Base-by-base conservation (phyloP, 2,888 invertebrate genomes). In the Sphinx pinastri region DNA sequence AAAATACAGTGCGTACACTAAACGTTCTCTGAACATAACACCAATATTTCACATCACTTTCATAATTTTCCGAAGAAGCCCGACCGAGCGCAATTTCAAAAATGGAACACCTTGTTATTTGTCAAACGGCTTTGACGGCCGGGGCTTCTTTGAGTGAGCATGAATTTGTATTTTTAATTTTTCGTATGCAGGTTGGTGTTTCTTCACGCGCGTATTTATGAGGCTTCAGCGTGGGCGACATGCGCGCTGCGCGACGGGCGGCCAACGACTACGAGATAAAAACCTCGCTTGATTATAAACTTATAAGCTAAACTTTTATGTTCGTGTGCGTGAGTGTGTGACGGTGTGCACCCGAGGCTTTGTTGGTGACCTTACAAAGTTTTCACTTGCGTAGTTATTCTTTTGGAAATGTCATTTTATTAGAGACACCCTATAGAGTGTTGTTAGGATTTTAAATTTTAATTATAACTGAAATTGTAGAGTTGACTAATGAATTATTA, bases 211-310 rank as follows among this genome's bases (percentile, higher is more conserved):
- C 88, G 90, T 87, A 83, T 84, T 82, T 86, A 74, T 84, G 75
- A 79, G 86, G 85, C 85, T 87, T 86, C 84, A 84, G 85, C 85
- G 84, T 81, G 74, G 74, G 76, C 78, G 80, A 92, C 94, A 92
- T 93, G 92, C 91, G 88, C 91, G 81, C 92, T 81, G 87, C 85
- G 79, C 90, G 92, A 85, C 92, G 89, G 86, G 79, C 92, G 88
- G 86, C 88, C 87, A 87, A 83, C 91, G 92, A 94, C 94, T 94
- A 93, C 92, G 87, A 92, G 93, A 94, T 94, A 94, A 93, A 93
- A 93, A 93, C 93, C 88, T 85, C 87, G 90, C 88, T 92, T 93
- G 91, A 93, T 93, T 94, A 93, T 93, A 93, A 94, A 93, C 92
- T 93, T 93, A 93, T 93, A 91, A 93, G 93, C 91, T 93, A 90